phyloP scores from a whole-genome alignment of 1,140 invertebrate genomes.

The Drosophila erecta region DNA sequence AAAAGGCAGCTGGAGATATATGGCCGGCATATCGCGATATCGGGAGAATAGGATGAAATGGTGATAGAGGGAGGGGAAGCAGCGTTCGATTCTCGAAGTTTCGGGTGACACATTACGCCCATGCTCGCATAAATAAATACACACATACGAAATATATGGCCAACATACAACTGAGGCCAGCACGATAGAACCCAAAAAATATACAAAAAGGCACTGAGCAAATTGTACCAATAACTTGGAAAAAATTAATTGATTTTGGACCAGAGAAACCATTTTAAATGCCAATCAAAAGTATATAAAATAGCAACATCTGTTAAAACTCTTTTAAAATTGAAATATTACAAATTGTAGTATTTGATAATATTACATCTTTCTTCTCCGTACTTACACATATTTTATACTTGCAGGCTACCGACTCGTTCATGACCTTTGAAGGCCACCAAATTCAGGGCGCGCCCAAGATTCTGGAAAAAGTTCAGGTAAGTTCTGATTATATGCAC shows the following conservation, averaged over 20 bases:
- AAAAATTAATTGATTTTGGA: background rate
- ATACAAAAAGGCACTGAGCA: too few relatives aligned
- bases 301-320: too few relatives aligned
- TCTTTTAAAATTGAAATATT: too few relatives aligned
- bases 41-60: background rate
- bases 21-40: background rate
- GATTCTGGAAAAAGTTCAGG: conserved; percentile 97
- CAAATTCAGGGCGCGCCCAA: conserved; percentile 95
- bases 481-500: conserved; percentile 85
- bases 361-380: too few relatives aligned
- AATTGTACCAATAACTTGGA: background rate
- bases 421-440: conserved; percentile 97
- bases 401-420: conserved; percentile 92
- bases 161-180: conserved; percentile 4
- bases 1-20: conserved; percentile 38
- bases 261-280: too few relatives aligned
- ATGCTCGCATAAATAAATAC: conserved; percentile 18
- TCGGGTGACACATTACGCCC: conserved; percentile 39
- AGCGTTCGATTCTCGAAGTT: conserved; percentile 33
- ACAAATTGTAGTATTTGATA: background rate
- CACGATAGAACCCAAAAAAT: too few relatives aligned
- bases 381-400: conserved; percentile 46
- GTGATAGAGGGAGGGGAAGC: background rate
- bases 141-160: conserved; percentile 9
- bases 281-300: too few relatives aligned